Base-by-base conservation (phyloP, 2,888 invertebrate genomes). In the Aproaerema taeniolella region DNA sequence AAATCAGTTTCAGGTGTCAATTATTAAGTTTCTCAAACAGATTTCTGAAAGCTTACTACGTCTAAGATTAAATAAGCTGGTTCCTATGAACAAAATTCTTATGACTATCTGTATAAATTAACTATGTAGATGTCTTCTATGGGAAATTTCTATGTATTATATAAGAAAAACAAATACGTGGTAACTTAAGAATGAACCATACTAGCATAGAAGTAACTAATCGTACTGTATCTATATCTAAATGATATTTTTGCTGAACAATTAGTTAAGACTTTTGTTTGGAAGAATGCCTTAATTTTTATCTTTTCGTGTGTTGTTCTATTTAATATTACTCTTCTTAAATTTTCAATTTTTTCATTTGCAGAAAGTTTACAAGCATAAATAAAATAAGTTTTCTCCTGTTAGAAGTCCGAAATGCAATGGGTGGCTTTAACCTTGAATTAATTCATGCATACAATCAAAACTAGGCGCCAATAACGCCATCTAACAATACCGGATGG, bases 1-100 rank as follows among this genome's bases (percentile, higher is more conserved):
- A n/a, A n/a, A n/a, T n/a, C n/a, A n/a, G n/a, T n/a, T n/a, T n/a
- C n/a, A n/a, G n/a, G n/a, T 11, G 2, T 11, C 11, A 29, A 11
- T 7, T 11, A 29, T 11, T 7, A 29, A 29, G 4, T 29, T 11
- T 11, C 2, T 3, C 2, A 29, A 29, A 37, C 20, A 10, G 30
- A 20, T 30, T 37, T 12, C 17, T 20, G 15, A 3, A 32, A 15
- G 10, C 13, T 29, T 15, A 31, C 15, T 25, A 41, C 29, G 25
- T 36, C 7, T 15, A 24, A 24, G 31, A 24, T 29, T 13, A 31
- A n/a, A 28, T 43, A 41, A 44, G 34, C 32, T 31, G 16, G 41
- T 44, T 44, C 41, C 38, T 39, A 37, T 25, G 41, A 39, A 45
- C 39, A 28, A 39, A 38, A 41, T 15, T 45, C 45, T 45, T 45